phyloP scores from a whole-genome alignment of 2,888 invertebrate species.

The Iselma pallidipennis region DNA sequence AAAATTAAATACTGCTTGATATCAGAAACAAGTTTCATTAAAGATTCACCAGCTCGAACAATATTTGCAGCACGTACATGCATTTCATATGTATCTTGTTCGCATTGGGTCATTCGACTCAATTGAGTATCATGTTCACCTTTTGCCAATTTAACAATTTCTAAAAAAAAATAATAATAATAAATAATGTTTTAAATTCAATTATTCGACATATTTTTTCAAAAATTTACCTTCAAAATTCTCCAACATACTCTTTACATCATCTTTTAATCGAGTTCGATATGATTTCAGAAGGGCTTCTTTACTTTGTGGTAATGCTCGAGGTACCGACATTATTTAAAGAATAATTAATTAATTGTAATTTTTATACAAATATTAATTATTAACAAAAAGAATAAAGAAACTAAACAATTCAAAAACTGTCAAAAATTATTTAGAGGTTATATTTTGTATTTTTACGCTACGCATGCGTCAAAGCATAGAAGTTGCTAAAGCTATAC shows the following conservation, averaged over 20 bases:
- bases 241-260: conserved; percentile 96
- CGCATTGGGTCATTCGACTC: conserved; percentile 87
- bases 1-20: conserved; percentile 97
- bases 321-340: conserved; percentile 54
- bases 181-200: no score
- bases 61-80: conserved; percentile 96
- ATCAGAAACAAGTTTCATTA: conserved; percentile 96
- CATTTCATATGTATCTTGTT: conserved; percentile 96
- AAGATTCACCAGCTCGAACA: conserved; percentile 93
- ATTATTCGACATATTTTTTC: not conserved
- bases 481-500: no score
- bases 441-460: no score
- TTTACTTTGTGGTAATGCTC: conserved; percentile 86
- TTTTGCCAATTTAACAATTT: conserved; percentile 86
- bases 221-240: conserved; percentile 83
- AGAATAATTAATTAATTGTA: no score
- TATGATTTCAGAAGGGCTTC: conserved; percentile 95
- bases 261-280: conserved; percentile 91
- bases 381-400: no score
- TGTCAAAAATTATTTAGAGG: no score
- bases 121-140: conserved; percentile 91
- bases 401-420: no score
- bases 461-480: no score
- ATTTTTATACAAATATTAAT: no score
- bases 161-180: conserved; percentile 58